phyloP scores from a whole-genome alignment of 2,113 vertebrate genomes.

The Engraulis encrasicolus region DNA sequence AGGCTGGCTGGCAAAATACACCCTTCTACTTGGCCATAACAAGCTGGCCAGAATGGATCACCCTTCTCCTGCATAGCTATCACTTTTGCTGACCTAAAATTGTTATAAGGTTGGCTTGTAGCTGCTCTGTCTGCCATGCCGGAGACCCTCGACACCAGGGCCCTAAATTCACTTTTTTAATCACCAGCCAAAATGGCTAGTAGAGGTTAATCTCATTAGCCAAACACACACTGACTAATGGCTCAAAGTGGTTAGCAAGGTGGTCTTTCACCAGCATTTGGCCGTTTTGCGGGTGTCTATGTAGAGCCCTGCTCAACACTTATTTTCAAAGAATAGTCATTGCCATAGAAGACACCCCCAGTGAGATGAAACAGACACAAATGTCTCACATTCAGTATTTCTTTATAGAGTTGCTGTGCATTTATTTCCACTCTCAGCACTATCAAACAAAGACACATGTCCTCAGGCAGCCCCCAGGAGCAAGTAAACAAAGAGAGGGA shows the following conservation, averaged over 20 bases:
- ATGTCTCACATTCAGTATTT: not conserved
- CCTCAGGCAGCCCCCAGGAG: not conserved
- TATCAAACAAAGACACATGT: not conserved
- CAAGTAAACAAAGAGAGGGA: not conserved
- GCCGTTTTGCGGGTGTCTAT: too few relatives aligned
- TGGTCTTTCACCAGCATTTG: too few relatives aligned
- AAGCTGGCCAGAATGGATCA: conserved; percentile 61
- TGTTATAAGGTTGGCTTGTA: too few relatives aligned
- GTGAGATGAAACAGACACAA: not conserved
- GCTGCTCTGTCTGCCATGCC: conserved; percentile 45
- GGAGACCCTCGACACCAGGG: conserved; percentile 45
- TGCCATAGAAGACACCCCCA: conserved; percentile 8
- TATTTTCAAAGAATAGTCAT: too few relatives aligned
- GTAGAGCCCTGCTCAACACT: too few relatives aligned
- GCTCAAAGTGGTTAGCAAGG: too few relatives aligned
- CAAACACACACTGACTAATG: too few relatives aligned
- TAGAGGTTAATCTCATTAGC: too few relatives aligned
- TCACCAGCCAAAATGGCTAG: too few relatives aligned
- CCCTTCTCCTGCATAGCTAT: conserved; percentile 53
- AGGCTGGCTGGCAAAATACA: conserved; percentile 30
- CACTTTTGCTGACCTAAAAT: conserved; percentile 71
- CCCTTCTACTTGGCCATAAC: conserved; percentile 34
- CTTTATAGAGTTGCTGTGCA: not conserved
- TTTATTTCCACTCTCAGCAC: not conserved
- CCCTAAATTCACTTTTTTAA: too few relatives aligned